Evolutionary conservation across 2,797 vertebrate species (phyloP).

Genomic region (Lycodopsis pacificus): DNA sequence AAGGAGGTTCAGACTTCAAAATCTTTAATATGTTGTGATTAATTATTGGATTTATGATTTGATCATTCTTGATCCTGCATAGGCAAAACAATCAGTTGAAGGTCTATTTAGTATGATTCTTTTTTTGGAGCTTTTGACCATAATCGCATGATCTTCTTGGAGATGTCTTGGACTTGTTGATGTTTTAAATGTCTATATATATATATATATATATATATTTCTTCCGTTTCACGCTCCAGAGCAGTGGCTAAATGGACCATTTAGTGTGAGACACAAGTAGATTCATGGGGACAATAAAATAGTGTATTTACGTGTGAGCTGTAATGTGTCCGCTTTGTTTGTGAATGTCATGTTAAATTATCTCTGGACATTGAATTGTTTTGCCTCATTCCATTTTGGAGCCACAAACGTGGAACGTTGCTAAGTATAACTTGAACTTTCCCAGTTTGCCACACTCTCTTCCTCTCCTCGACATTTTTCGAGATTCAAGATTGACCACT

Average conservation of each 20-base stretch:
- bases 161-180: neutral
- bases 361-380: constrained; percentile 39
- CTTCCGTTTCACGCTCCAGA: neutral
- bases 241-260: constrained; percentile 4
- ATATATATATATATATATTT: too few species aligned
- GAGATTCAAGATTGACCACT: constrained; percentile 51
- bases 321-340: constrained; percentile 51
- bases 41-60: neutral
- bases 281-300: constrained; percentile 36
- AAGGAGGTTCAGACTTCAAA: neutral
- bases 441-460: constrained; percentile 44
- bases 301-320: constrained; percentile 41
- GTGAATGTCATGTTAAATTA: constrained; percentile 58
- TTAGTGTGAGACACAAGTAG: neutral
- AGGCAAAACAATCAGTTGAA: neutral
- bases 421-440: constrained; percentile 67
- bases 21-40: neutral
- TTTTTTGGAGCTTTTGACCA: neutral
- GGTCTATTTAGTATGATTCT: neutral
- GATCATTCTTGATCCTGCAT: neutral
- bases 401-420: constrained; percentile 51
- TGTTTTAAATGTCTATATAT: neutral
- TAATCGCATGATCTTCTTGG: neutral
- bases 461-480: constrained; percentile 59
- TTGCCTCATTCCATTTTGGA: constrained; percentile 48